Base-by-base conservation (phyloP, 2,797 vertebrate species). In the Sebastes cheni region DNA sequence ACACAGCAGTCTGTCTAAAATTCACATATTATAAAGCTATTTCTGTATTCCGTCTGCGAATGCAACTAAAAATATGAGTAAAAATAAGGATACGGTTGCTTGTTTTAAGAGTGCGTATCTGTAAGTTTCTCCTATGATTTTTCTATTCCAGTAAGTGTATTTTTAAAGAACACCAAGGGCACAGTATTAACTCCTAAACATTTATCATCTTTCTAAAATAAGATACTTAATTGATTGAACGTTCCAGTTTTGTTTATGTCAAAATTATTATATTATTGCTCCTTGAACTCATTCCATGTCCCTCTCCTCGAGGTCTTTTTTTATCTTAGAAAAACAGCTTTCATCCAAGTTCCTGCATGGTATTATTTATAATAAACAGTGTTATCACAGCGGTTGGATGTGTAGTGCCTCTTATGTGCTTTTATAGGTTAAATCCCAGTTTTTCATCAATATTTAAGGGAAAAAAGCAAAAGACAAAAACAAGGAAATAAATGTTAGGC, bases 131-230 rank as follows among this genome's bases (percentile, higher is more conserved):
- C 16, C 23, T 77, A n/a, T 70, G 64, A 32, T 58, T 84, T 84
- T 77, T 82, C 82, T 77, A 87, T 87, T 89, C 55, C 79, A 77
- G 67, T 86, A 83, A 91, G 83, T 89, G 84, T 84, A 72, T 89
- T 87, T 92, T 90, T 89, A 87, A 87, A 86, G 82, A 84, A 88
- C 20, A 68, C 59, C 85, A 87, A 89, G 83, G 90, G 82, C 82
- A 83, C n/a, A 72, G 72, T 42, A 66, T 83, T 81, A 79, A 86
- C 77, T 82, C 72, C 77, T 90, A 87, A 92, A 92, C 77, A 85
- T 89, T 85, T 90, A 88, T 81, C 78, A 86, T 85, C 66, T 90
- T 87, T 79, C 60, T 80, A 75, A 77, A 80, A 93, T 86, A 87
- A 86, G 10, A 89, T 86, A 70, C 59, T 72, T 79, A 54, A 79